A percentile compares a stretch with the other conserved stretches of the same genome.
phyloP scores from a whole-genome alignment of 2,888 invertebrate genomes.

The Drosophila bunnanda region DNA sequence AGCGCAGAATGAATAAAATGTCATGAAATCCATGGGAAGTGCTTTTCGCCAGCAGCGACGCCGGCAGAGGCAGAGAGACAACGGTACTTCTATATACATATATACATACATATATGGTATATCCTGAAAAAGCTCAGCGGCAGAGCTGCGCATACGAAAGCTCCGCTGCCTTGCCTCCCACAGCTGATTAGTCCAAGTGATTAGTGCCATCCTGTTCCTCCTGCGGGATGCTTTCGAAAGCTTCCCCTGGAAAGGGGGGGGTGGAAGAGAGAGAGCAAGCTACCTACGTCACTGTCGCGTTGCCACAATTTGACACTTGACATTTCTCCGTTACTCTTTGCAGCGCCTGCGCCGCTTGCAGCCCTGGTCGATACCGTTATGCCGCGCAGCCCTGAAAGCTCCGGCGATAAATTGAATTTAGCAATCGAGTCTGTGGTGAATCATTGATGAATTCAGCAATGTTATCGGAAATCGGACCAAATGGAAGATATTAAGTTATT shows the following conservation, averaged over 20 bases:
- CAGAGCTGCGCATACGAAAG: constrained; percentile 5
- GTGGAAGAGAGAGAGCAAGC: neutral
- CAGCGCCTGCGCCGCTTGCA: constrained; percentile 2
- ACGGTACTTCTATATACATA: constrained; percentile 5
- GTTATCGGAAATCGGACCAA: neutral
- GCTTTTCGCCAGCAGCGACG: constrained; percentile 61
- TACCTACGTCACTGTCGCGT: constrained; percentile 41
- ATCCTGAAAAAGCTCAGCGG: constrained; percentile 21
- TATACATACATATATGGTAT: too few relatives aligned
- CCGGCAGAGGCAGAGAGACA: constrained; percentile 9
- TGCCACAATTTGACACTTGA: constrained; percentile 62
- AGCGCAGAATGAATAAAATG: constrained; percentile 81
- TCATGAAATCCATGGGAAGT: constrained; percentile 64
- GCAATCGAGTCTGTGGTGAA: neutral
- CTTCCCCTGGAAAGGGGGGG: neutral
- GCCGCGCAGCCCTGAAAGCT: constrained; percentile 13
- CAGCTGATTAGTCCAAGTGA: constrained; percentile 17
- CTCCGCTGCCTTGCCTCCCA: neutral
- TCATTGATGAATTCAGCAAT: neutral
- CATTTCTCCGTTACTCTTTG: constrained; percentile 49
- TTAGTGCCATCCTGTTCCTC: constrained; percentile 16
- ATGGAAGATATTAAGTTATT: neutral
- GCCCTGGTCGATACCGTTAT: constrained; percentile 9
- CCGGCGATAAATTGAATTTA: neutral
- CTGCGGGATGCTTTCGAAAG: constrained; percentile 10